These are phyloP conservation scores for Falco peregrinus DNA, from an alignment of 2,797 vertebrate species.

Conservation along the genomic window DNA sequence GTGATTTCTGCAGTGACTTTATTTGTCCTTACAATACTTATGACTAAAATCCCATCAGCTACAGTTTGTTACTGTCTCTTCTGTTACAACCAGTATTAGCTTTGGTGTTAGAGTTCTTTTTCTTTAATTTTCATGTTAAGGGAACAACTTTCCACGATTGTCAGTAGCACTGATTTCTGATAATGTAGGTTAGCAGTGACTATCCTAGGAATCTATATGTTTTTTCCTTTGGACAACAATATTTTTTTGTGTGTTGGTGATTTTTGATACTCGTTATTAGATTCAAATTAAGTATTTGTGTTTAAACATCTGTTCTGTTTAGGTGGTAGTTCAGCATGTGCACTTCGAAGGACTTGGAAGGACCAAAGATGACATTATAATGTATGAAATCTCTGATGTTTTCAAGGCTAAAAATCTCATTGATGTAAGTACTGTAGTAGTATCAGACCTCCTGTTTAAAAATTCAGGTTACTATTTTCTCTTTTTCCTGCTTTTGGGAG, in stretches of 20 bases:
- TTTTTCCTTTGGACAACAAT: not conserved
- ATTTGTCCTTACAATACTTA: not conserved
- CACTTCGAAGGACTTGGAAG: conserved; percentile 93
- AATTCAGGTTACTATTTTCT: not conserved
- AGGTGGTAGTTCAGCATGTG: conserved; percentile 96
- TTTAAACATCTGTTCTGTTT: not conserved
- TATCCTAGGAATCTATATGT: not conserved
- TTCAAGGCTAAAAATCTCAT: conserved; percentile 95
- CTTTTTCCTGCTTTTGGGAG: not conserved
- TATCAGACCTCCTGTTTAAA: not conserved
- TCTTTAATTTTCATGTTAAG: not conserved
- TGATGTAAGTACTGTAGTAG: conserved; percentile 81
- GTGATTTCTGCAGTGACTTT: not conserved
- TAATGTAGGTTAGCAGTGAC: not conserved
- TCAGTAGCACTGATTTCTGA: not conserved
- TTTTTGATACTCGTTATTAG: not conserved
- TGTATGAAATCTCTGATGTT: conserved; percentile 91
- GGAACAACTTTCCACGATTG: not conserved
- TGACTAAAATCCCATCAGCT: not conserved
- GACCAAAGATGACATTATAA: conserved; percentile 94
- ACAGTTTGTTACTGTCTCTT: not conserved
- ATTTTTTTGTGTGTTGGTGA: not conserved
- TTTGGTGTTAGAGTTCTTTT: not conserved
- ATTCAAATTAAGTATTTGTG: not conserved
- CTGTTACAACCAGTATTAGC: not conserved